These are phyloP conservation scores for Crambe crambe DNA, from an alignment of 37 sponge, comb jelly and placozoan species.

Conservation along the genomic window DNA sequence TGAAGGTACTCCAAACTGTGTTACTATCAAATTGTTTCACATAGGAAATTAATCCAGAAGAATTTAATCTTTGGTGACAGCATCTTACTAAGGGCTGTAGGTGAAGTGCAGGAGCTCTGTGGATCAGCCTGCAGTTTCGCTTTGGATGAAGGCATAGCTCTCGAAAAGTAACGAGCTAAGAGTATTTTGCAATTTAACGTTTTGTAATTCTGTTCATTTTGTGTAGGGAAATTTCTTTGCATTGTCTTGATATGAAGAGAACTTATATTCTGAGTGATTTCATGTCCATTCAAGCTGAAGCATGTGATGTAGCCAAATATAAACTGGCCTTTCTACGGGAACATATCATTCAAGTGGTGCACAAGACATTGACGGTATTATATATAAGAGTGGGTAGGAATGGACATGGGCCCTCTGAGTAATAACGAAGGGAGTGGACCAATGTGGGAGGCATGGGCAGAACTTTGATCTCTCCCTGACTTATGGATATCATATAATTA, in stretches of 20 bases:
- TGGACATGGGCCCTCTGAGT: background rate
- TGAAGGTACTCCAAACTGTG: no score
- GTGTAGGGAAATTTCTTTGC: background rate
- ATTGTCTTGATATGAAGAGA: background rate
- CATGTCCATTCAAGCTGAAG: slow-evolving; percentile 2
- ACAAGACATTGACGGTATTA: background rate
- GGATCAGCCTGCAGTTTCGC: slow-evolving; percentile 2
- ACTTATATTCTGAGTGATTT: slow-evolving; percentile 8
- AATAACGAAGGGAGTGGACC: no score
- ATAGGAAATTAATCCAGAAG: background rate
- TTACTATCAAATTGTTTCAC: no score
- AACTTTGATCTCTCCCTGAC: no score
- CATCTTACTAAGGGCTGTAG: slow-evolving; percentile 9
- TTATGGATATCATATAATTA: no score
- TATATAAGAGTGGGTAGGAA: background rate
- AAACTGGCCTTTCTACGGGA: background rate
- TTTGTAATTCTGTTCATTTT: background rate
- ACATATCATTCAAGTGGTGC: slow-evolving; percentile 3
- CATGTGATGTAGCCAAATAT: background rate
- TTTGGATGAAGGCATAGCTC: background rate
- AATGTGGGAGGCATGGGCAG: no score
- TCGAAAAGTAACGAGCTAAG: background rate
- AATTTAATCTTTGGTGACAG: slow-evolving; percentile 4
- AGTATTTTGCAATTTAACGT: background rate
- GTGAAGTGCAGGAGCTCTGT: slow-evolving; percentile 9